These are phyloP conservation scores for Prunella strophiata DNA, from an alignment of 2,797 vertebrate genomes.

Conservation along the genomic window DNA sequence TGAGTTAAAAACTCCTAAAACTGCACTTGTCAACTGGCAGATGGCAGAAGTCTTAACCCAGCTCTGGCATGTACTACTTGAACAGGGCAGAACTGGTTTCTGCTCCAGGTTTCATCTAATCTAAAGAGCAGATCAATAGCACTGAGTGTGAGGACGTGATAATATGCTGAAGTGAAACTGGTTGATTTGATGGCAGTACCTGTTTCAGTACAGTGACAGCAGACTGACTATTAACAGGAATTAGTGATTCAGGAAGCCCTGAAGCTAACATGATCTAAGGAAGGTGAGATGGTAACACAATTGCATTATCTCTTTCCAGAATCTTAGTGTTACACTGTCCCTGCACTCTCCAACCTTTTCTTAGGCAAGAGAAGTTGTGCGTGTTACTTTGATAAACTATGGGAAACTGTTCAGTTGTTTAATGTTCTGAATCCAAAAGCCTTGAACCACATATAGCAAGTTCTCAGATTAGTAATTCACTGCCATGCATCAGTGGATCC, in stretches of 20 bases:
- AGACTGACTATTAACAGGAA: background rate
- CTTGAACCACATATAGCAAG: background rate
- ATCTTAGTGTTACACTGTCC: background rate
- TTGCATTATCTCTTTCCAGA: background rate
- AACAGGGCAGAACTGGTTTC: background rate
- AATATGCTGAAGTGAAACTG: background rate
- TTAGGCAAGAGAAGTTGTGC: background rate
- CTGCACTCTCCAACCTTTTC: background rate
- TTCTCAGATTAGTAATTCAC: background rate
- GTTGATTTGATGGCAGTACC: background rate
- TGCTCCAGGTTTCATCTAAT: background rate
- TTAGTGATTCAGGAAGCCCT: background rate
- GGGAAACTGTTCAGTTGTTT: background rate
- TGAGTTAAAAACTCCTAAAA: background rate
- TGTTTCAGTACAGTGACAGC: background rate
- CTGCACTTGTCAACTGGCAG: background rate
- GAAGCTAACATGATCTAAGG: background rate
- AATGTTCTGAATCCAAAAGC: background rate
- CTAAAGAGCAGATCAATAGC: background rate
- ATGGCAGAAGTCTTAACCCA: background rate
- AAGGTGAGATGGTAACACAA: background rate
- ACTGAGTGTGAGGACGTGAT: background rate
- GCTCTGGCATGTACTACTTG: background rate
- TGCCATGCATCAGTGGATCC: background rate
- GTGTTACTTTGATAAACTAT: background rate